Evolutionary conservation across 2,888 invertebrate species (phyloP), one percentile per base, ranked within the genome.

Genomic region (Polylopha cassiicola): DNA sequence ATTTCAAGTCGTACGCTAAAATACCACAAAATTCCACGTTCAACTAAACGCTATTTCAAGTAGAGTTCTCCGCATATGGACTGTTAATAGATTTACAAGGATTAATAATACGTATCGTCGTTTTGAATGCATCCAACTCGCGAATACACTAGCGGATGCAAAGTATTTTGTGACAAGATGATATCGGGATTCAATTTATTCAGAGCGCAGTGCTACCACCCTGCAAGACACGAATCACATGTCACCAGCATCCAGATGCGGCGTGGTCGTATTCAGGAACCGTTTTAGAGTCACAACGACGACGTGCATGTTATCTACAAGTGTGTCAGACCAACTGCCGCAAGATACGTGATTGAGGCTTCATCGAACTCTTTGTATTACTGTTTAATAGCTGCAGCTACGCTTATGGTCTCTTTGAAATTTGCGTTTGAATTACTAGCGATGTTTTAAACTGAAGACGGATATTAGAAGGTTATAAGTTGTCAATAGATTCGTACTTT

Each of bases 141-240:
- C 6, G 20, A 26, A 28, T 10, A 28, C 15, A n/a, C 20, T 18
- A 30, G 24, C 26, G 33, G 9, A 7, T 37, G n/a, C 14, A 10
- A 4, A 10, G 6, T 41, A 30, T 16, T 30, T 36, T 30, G 29
- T 20, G 30, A 18, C n/a, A 11, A 49, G 53, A 53, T 51, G 37
- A 47, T 53, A 53, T 53, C 51, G 38, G 44, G 42, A 49, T 51
- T 53, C 53, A 53, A 53, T 53, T 53, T 53, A 53, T 51, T 53
- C 48, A 47, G 16, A 37, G 43, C 32, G 37, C 29, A 14, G 39
- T 42, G 39, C 37, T 32, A 24, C 36, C 29, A 34, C 32, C 20
- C 30, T 24, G 32, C 32, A 34, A 23, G 43, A 23, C 27, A 4
- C 22, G 14, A 44, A 38, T 39, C 44, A 37, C 44, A 44, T 44